Evolutionary conservation across 2,113 vertebrate genomes (phyloP).

Genomic region (Pluvialis apricaria): DNA sequence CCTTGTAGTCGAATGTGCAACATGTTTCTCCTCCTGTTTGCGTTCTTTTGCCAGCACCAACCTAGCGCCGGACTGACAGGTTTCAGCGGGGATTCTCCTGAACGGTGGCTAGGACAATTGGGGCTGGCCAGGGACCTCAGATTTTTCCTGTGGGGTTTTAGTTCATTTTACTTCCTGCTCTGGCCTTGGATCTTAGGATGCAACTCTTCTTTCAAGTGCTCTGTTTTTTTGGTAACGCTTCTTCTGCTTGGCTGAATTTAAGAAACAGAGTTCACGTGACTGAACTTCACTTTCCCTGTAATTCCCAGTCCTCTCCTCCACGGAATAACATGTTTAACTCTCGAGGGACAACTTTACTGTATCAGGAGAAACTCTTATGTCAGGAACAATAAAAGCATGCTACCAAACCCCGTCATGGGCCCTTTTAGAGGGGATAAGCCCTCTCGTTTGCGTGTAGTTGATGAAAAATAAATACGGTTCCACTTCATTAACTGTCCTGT

Average conservation of each 20-base stretch:
- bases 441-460: not conserved
- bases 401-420: not conserved
- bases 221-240: not conserved
- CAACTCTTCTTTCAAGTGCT: not conserved
- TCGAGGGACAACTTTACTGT: not conserved
- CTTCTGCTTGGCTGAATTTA: not conserved
- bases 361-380: not conserved
- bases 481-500: not conserved
- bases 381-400: not conserved
- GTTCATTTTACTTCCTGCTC: not conserved
- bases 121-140: not conserved
- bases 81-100: not conserved
- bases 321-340: fast-evolving
- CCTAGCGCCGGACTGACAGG: fast-evolving
- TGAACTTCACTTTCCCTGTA: not conserved
- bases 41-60: not conserved
- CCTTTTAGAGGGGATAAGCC: not conserved
- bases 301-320: not conserved
- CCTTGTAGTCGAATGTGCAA: fast-evolving
- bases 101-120: not conserved
- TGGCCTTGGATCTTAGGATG: not conserved
- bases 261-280: not conserved
- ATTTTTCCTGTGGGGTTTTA: not conserved
- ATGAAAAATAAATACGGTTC: not conserved
- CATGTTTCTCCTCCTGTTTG: not conserved